These are phyloP conservation scores for Yponomeuta plumbellus DNA, from an alignment of 2,888 invertebrate genomes.

Conservation along the genomic window DNA sequence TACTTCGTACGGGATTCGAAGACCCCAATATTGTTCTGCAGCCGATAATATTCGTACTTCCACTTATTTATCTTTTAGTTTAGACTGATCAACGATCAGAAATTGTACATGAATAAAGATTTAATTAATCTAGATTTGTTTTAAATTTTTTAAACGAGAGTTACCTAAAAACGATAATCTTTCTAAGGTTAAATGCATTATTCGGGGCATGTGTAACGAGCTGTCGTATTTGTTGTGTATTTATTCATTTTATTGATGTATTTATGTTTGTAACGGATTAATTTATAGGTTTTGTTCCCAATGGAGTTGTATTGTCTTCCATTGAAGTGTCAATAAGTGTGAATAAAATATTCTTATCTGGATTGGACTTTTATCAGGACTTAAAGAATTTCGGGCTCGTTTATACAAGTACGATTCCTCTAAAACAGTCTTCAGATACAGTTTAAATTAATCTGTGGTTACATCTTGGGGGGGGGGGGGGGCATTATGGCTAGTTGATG, in stretches of 20 bases:
- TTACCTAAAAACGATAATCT: slow-evolving; percentile 13
- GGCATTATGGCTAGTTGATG: too few species aligned
- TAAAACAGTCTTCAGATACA: too few species aligned
- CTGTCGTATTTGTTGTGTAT: slow-evolving; percentile 5
- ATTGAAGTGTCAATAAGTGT: slow-evolving; percentile 41
- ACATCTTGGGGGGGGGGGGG: too few species aligned
- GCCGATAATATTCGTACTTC: background rate
- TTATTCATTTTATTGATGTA: slow-evolving; percentile 16
- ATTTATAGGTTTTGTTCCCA: slow-evolving; percentile 16
- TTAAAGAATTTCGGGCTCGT: background rate
- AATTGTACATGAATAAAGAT: background rate
- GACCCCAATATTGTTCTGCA: background rate
- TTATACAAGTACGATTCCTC: background rate
- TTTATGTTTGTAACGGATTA: slow-evolving; percentile 20
- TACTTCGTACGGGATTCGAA: background rate
- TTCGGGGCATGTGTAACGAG: background rate
- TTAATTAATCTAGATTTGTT: background rate
- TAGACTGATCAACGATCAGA: slow-evolving; percentile 10
- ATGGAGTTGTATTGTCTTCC: slow-evolving; percentile 47
- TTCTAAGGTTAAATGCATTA: slow-evolving; percentile 14
- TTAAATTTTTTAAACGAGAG: slow-evolving; percentile 7
- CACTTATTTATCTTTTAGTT: background rate
- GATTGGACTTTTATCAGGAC: slow-evolving; percentile 1
- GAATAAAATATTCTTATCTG: slow-evolving; percentile 8
- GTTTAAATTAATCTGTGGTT: too few species aligned